Base-by-base conservation (phyloP, 1,140 invertebrate genomes). In the Trichomalopsis sarcophagae region DNA sequence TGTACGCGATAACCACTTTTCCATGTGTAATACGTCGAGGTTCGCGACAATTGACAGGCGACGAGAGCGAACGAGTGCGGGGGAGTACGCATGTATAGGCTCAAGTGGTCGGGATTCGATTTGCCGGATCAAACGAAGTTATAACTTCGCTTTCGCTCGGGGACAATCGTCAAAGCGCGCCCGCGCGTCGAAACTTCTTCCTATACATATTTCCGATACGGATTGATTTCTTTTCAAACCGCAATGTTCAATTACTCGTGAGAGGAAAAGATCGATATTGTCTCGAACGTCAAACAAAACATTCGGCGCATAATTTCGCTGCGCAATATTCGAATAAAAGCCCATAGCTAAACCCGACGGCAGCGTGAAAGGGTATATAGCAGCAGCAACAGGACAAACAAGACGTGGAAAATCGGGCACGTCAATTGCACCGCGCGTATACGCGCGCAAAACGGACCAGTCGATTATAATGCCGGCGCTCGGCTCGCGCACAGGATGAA, bases 21-120 rank as follows among this genome's bases (percentile, higher is more conserved):
- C 27, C 27, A 27, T 27, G 33, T 44, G 9, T 44, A 44, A 44
- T 44, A 9, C 40, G 40, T 44, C 23, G 36, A 44, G 40, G 76
- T 62, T 78, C 62, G 76, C 30, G 76, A 66, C 76, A 62, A 66
- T 78, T 78, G 76, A 78, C 55, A 69, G 13, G 33, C 36, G 62
- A 80, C 66, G 69, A 69, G 50, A 23, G 7, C 50, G 62, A 36
- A 4, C 33, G 33, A 36, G 33, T 36, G 33, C 33, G 14, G n/a
- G 78, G 62, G n/a, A n/a, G 27, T 36, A 27, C 1, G 27, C 1
- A 27, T 27, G 27, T 27, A 27, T 27, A 30, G 40, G 33, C 17
- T 81, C 66, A 69, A 80, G 78, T 80, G 62, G 40, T 7, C 62
- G 62, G 62, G 78, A 80, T 66, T 81, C 66, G 66, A 81, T 81